phyloP scores from a whole-genome alignment of 2,113 vertebrate species.

The Notiomystis cincta region DNA sequence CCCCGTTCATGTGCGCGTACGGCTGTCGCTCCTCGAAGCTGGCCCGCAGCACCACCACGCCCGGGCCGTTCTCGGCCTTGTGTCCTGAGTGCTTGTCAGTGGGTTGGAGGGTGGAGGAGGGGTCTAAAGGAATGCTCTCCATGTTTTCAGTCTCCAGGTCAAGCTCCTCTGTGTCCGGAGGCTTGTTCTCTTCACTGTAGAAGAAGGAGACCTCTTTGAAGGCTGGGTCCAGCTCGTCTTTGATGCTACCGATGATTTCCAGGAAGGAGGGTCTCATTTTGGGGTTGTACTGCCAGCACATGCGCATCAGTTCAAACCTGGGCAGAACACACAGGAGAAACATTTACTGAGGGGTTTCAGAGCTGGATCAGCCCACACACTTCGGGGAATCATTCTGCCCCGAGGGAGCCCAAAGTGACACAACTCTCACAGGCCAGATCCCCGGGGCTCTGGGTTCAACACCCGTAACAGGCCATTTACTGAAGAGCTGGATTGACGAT shows the following conservation, averaged over 20 bases:
- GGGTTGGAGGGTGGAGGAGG: constrained; percentile 84
- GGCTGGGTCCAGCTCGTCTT: constrained; percentile 89
- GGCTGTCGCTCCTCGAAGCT: constrained; percentile 92
- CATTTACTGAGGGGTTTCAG: neutral
- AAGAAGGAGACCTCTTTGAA: constrained; percentile 96
- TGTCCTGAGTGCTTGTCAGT: constrained; percentile 89
- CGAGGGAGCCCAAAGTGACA: rapidly evolving
- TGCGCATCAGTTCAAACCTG: constrained; percentile 96
- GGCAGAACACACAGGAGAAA: neutral
- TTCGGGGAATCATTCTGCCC: rapidly evolving
- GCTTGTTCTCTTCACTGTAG: constrained; percentile 98
- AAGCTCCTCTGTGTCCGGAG: constrained; percentile 90
- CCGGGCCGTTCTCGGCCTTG: constrained; percentile 85
- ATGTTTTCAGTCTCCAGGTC: constrained; percentile 94
- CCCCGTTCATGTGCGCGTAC: constrained; percentile 97
- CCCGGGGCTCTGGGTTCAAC: neutral
- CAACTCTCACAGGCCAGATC: neutral
- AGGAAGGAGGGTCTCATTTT: constrained; percentile 96
- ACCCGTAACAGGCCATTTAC: rapidly evolving
- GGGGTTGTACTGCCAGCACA: constrained; percentile 99
- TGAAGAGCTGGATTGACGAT: neutral
- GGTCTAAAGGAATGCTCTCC: constrained; percentile 96
- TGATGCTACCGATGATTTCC: constrained; percentile 95
- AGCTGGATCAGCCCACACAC: rapidly evolving
- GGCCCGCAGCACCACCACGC: constrained; percentile 83